These are phyloP conservation scores for Apamea anceps DNA, from an alignment of 2,888 invertebrate genomes.

Conservation along the genomic window DNA sequence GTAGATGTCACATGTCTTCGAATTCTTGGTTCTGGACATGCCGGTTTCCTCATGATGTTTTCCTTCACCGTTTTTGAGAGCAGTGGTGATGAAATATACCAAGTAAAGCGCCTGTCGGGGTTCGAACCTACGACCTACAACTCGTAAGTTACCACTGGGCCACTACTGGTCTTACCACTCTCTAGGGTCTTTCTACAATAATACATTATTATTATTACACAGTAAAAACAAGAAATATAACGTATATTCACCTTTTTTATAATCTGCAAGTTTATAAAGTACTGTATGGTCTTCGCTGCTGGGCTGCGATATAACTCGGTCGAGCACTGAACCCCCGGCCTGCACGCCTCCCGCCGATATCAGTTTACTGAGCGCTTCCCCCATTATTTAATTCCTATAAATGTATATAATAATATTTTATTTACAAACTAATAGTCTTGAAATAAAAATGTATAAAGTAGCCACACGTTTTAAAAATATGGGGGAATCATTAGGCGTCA, in stretches of 20 bases:
- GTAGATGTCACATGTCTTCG: too few relatives aligned
- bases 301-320: constrained; percentile 97
- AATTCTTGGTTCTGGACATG: too few relatives aligned
- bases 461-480: neutral
- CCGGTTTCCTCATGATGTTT: too few relatives aligned
- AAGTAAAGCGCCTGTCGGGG: too few relatives aligned
- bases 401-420: neutral
- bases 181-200: too few relatives aligned
- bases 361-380: constrained; percentile 83
- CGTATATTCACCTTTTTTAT: constrained; percentile 93
- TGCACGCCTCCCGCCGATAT: constrained; percentile 88
- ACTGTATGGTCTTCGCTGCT: constrained; percentile 96
- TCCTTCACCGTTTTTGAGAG: too few relatives aligned
- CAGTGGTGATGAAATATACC: too few relatives aligned
- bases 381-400: constrained; percentile 72
- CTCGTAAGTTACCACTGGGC: too few relatives aligned
- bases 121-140: too few relatives aligned
- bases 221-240: neutral
- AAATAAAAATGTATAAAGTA: neutral
- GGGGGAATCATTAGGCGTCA: neutral
- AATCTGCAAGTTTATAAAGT: constrained; percentile 96
- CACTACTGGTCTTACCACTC: neutral
- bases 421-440: neutral
- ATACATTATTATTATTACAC: neutral
- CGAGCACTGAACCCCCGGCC: constrained; percentile 94